Evolutionary conservation across 2,113 vertebrate genomes (phyloP), one percentile per base, ranked within the genome.

Genomic region (Motacilla tschutschensis): DNA sequence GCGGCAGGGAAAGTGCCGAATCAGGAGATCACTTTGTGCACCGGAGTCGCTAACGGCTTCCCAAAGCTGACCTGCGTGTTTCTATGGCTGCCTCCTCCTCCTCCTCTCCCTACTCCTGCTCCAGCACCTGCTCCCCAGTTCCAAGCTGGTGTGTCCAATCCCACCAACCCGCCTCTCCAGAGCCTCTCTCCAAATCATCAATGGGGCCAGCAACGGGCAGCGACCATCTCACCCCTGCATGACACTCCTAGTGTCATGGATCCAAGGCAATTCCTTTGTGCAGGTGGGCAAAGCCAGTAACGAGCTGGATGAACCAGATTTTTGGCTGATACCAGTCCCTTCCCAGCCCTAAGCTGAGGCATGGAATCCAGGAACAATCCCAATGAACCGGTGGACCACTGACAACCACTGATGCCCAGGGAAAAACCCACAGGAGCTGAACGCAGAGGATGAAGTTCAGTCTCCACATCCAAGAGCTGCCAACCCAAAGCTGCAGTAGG

Each of bases 1-100:
- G 90, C 5, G 1, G 74, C 90, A 94, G 55, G 87, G 35, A 95
- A 96, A 96, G 67, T 85, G 65, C 88, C 91, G 64, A 93, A 93
- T 93, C 85, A 95, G 83, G 74, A 95, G 79, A 95, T 94, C 65
- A 76, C 44, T 88, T 59, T 70, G 83, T 13, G 64, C 74, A 43
- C 59, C 18, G 0, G 76, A 79, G 72, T 41, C 14, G 9, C 69
- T 85, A 86, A 90, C 17, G 0, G 87, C 80, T 76, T 94, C 62
- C 66, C 85, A 91, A 88, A 89, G 51, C 48, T 7, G 3, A 85
- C 60, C 58, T 43, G 31, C 8, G 0, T n/a, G 85, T 78, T 81
- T 35, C 86, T 62, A 28, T n/a, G 26, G 8, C 59, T 0, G 1
- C 47, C 53, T 41, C 50, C 51, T 31, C 87, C 40, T 43, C 83